Percentiles rank a stretch among this genome's conserved stretches.
phyloP scores from a whole-genome alignment of 1,140 invertebrate species.

The Mizuhopecten yessoensis region DNA sequence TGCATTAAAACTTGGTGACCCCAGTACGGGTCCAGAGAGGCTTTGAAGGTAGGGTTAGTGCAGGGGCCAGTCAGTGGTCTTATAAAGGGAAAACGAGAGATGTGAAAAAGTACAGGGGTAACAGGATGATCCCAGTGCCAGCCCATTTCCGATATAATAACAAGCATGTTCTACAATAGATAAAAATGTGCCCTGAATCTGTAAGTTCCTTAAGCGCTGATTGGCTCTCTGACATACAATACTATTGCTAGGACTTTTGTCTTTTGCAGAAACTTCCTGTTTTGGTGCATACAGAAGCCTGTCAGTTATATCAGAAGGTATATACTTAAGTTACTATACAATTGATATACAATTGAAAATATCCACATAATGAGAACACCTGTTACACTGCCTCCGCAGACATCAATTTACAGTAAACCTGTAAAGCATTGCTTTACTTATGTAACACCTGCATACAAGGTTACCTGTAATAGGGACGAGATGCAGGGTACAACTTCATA shows the following conservation, averaged over 20 bases:
- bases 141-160: no score
- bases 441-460: background rate
- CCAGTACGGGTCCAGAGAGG: background rate
- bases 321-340: no score
- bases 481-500: background rate
- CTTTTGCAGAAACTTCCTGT: no score
- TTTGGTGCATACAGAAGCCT: no score
- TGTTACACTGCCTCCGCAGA: background rate
- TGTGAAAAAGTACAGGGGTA: background rate
- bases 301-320: no score
- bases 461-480: background rate
- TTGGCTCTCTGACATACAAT: no score
- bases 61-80: slow-evolving; percentile 10
- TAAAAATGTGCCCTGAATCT: no score
- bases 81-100: background rate
- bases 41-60: background rate
- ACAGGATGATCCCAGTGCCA: background rate
- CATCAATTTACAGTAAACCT: background rate
- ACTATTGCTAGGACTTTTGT: no score
- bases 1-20: background rate
- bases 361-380: background rate
- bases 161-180: no score
- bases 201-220: no score
- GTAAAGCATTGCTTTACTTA: background rate
- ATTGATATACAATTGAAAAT: background rate